phyloP scores from a whole-genome alignment of 2,888 invertebrate species.

The Polyploca ridens region DNA sequence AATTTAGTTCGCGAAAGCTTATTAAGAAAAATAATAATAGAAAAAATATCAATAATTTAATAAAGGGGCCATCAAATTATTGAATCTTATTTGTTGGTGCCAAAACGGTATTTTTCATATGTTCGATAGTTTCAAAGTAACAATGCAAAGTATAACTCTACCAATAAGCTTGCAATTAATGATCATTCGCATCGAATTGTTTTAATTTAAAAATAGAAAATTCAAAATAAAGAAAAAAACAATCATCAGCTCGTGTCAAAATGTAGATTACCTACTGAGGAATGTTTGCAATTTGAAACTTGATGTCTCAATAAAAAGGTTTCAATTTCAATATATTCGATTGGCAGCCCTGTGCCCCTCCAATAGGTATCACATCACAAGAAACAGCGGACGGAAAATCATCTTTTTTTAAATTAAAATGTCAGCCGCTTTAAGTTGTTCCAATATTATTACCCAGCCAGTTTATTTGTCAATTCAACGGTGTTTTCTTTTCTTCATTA shows the following conservation, averaged over 20 bases:
- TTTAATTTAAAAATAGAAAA: not conserved
- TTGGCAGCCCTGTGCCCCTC: constrained; percentile 35
- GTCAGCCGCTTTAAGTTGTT: constrained; percentile 66
- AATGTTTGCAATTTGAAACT: not conserved
- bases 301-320: not conserved
- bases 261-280: not conserved
- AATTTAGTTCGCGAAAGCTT: too few species aligned
- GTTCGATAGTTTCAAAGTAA: too few species aligned
- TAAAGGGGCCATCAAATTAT: too few species aligned
- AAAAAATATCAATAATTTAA: too few species aligned
- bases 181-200: not conserved
- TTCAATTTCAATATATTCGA: not conserved
- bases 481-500: constrained; percentile 63
- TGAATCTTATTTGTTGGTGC: too few species aligned
- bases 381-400: constrained; percentile 51
- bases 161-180: too few species aligned
- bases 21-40: too few species aligned
- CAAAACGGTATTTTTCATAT: too few species aligned
- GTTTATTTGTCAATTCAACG: constrained; percentile 59
- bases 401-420: constrained; percentile 75
- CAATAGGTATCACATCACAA: constrained; percentile 46
- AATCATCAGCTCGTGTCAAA: not conserved
- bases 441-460: constrained; percentile 69
- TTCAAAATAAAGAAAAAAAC: too few species aligned
- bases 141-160: too few species aligned